Percentiles rank a stretch among this genome's conserved stretches.
Conservation (phyloP, 2,888 invertebrate species). For the Macrophya alboannulata region DNA sequence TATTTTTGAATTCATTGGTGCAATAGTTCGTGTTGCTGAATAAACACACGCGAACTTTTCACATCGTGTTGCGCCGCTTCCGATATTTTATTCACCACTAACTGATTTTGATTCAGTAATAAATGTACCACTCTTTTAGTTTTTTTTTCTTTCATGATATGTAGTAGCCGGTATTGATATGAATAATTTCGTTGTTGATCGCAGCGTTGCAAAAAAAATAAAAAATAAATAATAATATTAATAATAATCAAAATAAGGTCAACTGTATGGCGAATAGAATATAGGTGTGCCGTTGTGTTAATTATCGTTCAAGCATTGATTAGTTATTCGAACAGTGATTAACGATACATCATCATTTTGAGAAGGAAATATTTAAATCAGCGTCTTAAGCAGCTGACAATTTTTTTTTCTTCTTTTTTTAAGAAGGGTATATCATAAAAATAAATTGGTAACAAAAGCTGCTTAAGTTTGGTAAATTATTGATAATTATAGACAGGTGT, state of each 20-base stretch:
- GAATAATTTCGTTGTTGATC: slow-evolving; percentile 2
- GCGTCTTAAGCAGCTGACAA: slow-evolving; percentile 8
- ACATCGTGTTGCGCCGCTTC: not conserved
- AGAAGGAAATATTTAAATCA: slow-evolving; percentile 30
- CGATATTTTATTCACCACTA: slow-evolving; percentile 21
- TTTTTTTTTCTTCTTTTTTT: not conserved
- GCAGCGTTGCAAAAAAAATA: not conserved
- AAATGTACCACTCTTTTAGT: not conserved
- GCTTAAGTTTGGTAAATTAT: slow-evolving; percentile 42
- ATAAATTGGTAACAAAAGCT: slow-evolving; percentile 33
- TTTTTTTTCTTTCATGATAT: not conserved
- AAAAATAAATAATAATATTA: too few relatives aligned
- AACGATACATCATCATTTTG: slow-evolving; percentile 3
- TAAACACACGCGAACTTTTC: not conserved
- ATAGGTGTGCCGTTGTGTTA: not conserved
- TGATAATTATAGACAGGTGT: slow-evolving; percentile 48
- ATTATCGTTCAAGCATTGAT: not conserved
- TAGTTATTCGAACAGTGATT: not conserved
- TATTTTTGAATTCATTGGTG: slow-evolving; percentile 19
- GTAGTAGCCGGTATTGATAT: not conserved
- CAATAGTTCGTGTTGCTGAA: not conserved
- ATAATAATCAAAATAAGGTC: not conserved
- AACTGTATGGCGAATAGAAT: slow-evolving; percentile 8
- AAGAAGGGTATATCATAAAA: not conserved
- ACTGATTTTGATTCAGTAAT: slow-evolving; percentile 44